Base-by-base conservation (phyloP, 2,888 invertebrate genomes). In the Stenodema calcarata region DNA sequence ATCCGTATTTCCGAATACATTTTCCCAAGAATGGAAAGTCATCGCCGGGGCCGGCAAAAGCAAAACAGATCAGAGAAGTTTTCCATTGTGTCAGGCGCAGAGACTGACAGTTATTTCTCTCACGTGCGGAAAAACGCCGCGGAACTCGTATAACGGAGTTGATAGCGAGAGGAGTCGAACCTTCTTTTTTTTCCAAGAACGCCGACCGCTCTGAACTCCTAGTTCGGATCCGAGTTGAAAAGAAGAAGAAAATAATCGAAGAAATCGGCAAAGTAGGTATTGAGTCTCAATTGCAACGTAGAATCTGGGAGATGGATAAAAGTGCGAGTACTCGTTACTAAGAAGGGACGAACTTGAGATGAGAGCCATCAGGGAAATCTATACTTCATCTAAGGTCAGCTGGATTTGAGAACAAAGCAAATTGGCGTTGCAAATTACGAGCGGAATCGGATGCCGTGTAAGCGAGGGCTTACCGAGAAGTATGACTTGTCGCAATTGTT, bases 41-140 rank as follows among this genome's bases (percentile, higher is more conserved):
- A 11, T 0, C 35, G 35, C 35, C 4, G 7, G 0, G 73, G 35
- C 47, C 44, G 78, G 28, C 27, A 30, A 80, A 80, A 54, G 30
- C 80, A 30, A 42, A 78, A 35, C 80, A 80, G 80, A 80, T 80
- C 80, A 80, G 54, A 80, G 18, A 18, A 12, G 50, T 80, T 80
- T 35, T 47, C 50, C 54, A 54, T 80, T 80, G 78, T 78, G 80
- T 54, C 80, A 80, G 80, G 27, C 78, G 23, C 50, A 50, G 80
- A 80, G 47, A 80, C 80, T 28, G 80, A 30, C 80, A 35, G 54
- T 30, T 80, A 80, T 80, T 80, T 30, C 30, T 28, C 80, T 80
- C 80, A 80, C 80, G 80, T 50, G 80, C 47, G 42, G 78, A 42
- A 47, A 47, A 78, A 30, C 16, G 78, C 78, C 78, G 27, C 41